Evolutionary conservation across 2,888 invertebrate genomes (phyloP), one percentile per base, ranked within the genome.

Genomic region (Omphaloscelis lunosa): DNA sequence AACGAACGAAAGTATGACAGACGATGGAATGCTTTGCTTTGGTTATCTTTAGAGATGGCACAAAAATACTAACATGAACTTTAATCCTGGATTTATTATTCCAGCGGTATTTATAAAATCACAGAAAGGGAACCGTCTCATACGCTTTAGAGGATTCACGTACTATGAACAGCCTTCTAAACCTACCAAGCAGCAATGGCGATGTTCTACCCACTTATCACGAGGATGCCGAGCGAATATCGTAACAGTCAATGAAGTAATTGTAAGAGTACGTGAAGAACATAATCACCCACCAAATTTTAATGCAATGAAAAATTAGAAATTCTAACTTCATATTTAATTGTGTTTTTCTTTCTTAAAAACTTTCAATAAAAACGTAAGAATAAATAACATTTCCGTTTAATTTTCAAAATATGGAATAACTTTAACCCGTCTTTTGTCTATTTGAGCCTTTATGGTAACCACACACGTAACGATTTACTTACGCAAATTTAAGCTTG

Each of bases 121-220:
- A 1, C 58, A 83, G 15, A 83, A 80, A 66, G 92, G 92, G 4
- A 92, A 89, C 34, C 87, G 76, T 9, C 76, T 93, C 53, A 87
- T 94, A 20, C 84, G 84, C 20, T 39, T 91, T 0, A 84, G 82
- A 6, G 91, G 91, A 0, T 94, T 90, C 74, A 93, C 91, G 0
- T 94, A 93, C 77, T 89, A 62, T 63, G 80, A 79, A 8, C 79
- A 62, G 0, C 84, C 87, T 0, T 81, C 87, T 1, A 87, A 74
- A 51, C 79, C 83, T 0, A 0, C 17, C 8, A 92, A 89, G 53
- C 68, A 77, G 0, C 82, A 93, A 15, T 95, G 94, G 95, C 84
- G 89, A 6, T 94, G 95, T 72, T 94, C 94, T 0, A 94, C 94
- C 0, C 92, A 95, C 76, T 68, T 48, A 9, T 83, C 84, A 0